Evolutionary conservation across 2,113 vertebrate species (phyloP), one percentile per base, ranked within the genome.

Genomic region (Hippopotamus amphibius): DNA sequence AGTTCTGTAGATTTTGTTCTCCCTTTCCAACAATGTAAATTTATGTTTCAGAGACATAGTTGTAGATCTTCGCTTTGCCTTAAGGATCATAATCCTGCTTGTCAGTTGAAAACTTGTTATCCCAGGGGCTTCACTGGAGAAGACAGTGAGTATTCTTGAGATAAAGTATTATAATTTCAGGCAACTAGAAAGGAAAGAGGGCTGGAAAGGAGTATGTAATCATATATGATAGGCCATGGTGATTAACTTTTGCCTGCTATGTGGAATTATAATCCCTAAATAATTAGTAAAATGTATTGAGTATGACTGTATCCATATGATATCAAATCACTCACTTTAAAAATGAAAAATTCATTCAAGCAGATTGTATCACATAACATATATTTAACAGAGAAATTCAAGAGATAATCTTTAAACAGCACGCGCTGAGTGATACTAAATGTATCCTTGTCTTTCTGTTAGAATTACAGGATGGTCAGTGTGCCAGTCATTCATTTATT

Each of bases 21-120:
- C 26, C 48, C 16, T 92, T 90, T 92, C n/a, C 86, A 88, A 69
- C 41, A 87, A 80, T 43, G 57, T 59, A 90, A 97, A 94, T 96
- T 92, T 83, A 71, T 92, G 43, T 88, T 94, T 84, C 19, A 41
- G 1, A 93, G 72, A 93, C 33, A 71, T 10, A 86, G 92, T 92
- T 61, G 71, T 61, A 95, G 72, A 92, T 90, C 65, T 90, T 48
- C 2, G 55, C 30, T 95, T 94, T 85, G 26, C 61, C 4, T 83
- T 48, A 81, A 77, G 37, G 7, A 79, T 57, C 63, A 97, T 92
- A 90, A 63, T 85, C 55, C 8, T 46, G 94, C 43, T 24, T 30
- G 57, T 92, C 65, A 93, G 8, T 26, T 81, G n/a, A 72, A 95
- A 94, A 63, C 28, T 57, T 79, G 17, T 69, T 90, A 82, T 61